Evolutionary conservation across 2,888 invertebrate species (phyloP).

Genomic region (Chouioia cunea): DNA sequence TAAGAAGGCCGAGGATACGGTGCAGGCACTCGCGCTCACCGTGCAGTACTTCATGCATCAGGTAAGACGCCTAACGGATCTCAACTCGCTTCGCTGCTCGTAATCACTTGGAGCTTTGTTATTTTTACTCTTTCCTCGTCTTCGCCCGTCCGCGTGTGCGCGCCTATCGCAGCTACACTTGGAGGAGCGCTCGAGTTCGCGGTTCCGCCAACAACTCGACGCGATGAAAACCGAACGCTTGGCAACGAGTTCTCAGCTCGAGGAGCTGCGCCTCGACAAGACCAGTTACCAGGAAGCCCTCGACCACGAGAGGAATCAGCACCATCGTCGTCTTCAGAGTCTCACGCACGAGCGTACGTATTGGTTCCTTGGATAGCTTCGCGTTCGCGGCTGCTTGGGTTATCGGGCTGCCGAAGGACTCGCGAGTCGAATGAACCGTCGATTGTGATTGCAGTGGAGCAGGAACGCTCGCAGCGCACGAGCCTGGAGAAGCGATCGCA

Average conservation of each 20-base stretch:
- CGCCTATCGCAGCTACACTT: conserved; percentile 66
- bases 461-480: conserved; percentile 56
- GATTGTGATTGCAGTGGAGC: conserved; percentile 56
- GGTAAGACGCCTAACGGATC: conserved; percentile 61
- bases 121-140: conserved; percentile 27
- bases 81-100: too few relatives aligned
- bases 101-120: too few relatives aligned
- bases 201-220: conserved; percentile 70
- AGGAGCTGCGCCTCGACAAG: conserved; percentile 62
- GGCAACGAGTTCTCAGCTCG: conserved; percentile 68
- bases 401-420: background rate
- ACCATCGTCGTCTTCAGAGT: conserved; percentile 50
- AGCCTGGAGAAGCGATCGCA: conserved; percentile 55
- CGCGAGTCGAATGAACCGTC: background rate
- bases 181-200: conserved; percentile 74
- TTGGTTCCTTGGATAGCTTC: too few relatives aligned
- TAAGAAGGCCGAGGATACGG: conserved; percentile 74
- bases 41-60: conserved; percentile 84
- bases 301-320: conserved; percentile 58
- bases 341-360: conserved; percentile 57
- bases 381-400: too few relatives aligned
- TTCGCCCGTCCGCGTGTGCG: conserved; percentile 38
- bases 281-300: conserved; percentile 63
- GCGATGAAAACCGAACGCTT: conserved; percentile 69
- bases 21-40: conserved; percentile 87